These are phyloP conservation scores for Acleris literana DNA, from an alignment of 2,888 invertebrate species.

Conservation along the genomic window DNA sequence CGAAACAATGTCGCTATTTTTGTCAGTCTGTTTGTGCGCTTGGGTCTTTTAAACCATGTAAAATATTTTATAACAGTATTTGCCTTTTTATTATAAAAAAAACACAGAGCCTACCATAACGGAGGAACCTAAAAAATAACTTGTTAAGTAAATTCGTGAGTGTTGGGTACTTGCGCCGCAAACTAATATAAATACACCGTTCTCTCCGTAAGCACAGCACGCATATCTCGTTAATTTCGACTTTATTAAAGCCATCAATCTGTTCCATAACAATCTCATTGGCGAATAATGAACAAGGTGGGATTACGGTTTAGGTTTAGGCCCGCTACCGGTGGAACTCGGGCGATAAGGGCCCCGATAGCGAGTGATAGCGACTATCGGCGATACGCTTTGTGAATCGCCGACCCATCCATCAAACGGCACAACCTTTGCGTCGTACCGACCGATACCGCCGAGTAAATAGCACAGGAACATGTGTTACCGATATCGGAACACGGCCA, in stretches of 20 bases:
- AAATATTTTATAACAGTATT: too few relatives aligned
- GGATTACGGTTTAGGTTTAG: conserved; percentile 67
- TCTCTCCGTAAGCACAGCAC: conserved; percentile 35
- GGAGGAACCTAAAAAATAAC: too few relatives aligned
- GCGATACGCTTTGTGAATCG: conserved; percentile 75
- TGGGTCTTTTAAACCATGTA: too few relatives aligned
- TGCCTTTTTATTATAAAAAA: too few relatives aligned
- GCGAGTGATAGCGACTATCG: conserved; percentile 67
- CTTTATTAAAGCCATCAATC: conserved; percentile 67
- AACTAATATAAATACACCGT: conserved; percentile 18
- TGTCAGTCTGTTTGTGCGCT: too few relatives aligned
- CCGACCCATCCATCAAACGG: conserved; percentile 79
- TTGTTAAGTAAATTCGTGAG: too few relatives aligned
- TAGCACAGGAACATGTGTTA: conserved; percentile 75
- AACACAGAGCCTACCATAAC: too few relatives aligned
- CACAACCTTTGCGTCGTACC: conserved; percentile 73
- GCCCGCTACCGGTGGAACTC: conserved; percentile 51
- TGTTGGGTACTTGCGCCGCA: too few relatives aligned
- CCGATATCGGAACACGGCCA: conserved; percentile 72
- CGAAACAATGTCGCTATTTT: too few relatives aligned
- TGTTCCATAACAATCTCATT: conserved; percentile 59
- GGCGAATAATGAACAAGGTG: conserved; percentile 72
- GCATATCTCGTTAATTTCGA: conserved; percentile 39
- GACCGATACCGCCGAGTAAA: conserved; percentile 65
- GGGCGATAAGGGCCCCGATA: conserved; percentile 54